Base-by-base conservation (phyloP, 2,888 invertebrate genomes). In the Cyclophora punctaria region DNA sequence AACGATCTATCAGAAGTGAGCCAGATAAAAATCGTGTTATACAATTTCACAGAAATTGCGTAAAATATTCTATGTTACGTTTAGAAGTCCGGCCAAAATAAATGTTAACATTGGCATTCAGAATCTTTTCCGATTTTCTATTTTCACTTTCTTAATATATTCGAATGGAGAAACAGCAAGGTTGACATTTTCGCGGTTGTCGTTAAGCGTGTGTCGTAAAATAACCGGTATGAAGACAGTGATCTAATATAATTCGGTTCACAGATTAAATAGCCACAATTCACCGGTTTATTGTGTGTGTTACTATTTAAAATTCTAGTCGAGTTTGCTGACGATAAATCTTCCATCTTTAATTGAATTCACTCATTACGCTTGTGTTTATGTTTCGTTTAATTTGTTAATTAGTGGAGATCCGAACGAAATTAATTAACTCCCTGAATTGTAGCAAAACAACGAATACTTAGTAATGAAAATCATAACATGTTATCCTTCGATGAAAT, bases 31-130 rank as follows among this genome's bases (percentile, higher is more conserved):
- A 49, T 45, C 53, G 54, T 50, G 54, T 52, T 58, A 53, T 46
- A 51, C 47, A 51, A 48, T 45, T 52, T 49, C 55, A 53, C 55
- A 51, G 57, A 52, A 47, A 43, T 43, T 43, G n/a, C 50, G 53
- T 33, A 33, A 7, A 3, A 42, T 42, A 46, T 35, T 47, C 35
- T 47, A 41, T 37, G 49, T 50, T 48, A 20, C 2, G 20, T 20
- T 20, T 20, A 53, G 48, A 56, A 71, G 71, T 73, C 64, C 66
- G 68, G 71, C 61, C 62, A 63, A 78, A 80, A 83, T 83, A 80
- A 71, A 75, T 59, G 69, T 74, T 83, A 81, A 81, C 82, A 84
- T 84, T 83, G 83, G 83, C 81, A 84, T 86, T 84, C 82, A 80
- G 70, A 75, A 74, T 76, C 78, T 78, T 76, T 70, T 74, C 73